These are phyloP conservation scores for Microcebus ravelobensis DNA, from an alignment of 2,113 vertebrate species.

Conservation along the genomic window DNA sequence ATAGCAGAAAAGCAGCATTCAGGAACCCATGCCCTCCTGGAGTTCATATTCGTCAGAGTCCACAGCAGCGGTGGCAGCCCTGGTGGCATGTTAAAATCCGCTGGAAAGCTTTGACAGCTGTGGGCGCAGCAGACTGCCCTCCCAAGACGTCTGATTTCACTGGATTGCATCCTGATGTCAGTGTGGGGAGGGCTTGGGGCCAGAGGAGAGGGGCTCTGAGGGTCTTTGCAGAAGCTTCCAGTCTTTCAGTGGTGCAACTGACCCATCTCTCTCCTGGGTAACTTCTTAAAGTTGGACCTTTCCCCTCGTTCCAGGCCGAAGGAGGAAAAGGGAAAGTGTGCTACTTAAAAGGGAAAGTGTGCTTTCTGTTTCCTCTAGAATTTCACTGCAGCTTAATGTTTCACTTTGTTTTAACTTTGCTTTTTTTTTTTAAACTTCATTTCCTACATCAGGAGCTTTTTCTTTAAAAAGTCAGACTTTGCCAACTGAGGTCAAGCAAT, in stretches of 20 bases:
- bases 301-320: background rate
- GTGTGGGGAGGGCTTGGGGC: background rate
- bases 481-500: background rate
- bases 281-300: background rate
- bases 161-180: background rate
- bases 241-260: background rate
- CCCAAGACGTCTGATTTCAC: background rate
- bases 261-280: background rate
- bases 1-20: background rate
- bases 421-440: background rate
- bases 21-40: too few relatives aligned
- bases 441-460: background rate
- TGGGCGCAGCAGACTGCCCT: rapidly evolving
- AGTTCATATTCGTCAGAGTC: too few relatives aligned
- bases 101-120: background rate
- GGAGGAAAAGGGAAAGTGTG: background rate
- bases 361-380: background rate
- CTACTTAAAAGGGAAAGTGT: too few relatives aligned
- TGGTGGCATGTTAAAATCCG: rapidly evolving
- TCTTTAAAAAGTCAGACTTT: background rate
- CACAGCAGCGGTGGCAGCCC: background rate
- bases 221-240: background rate
- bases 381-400: background rate
- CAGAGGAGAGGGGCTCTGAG: background rate
- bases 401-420: too few relatives aligned